Conservation (phyloP, 2,797 vertebrate species). For the Esox lucius region DNA sequence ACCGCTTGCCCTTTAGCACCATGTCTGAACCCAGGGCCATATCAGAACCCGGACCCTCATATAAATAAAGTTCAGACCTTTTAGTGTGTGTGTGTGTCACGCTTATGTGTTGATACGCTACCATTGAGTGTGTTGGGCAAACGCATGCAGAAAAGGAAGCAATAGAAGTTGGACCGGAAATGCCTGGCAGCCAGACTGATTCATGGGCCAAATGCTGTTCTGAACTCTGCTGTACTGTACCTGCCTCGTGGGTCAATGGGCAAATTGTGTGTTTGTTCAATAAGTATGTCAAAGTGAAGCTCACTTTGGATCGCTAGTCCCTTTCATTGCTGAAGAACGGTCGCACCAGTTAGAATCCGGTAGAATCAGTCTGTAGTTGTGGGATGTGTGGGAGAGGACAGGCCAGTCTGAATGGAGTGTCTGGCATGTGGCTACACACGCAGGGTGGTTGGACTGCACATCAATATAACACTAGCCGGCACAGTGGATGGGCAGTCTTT, state of each 20-base stretch:
- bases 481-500: neutral
- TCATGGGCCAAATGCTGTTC: slow-evolving; percentile 10
- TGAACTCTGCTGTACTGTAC: slow-evolving; percentile 1
- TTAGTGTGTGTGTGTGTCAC: no score
- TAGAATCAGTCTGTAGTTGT: neutral
- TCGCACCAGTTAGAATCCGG: neutral
- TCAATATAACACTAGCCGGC: neutral
- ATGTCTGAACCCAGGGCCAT: neutral
- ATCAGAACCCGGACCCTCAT: neutral
- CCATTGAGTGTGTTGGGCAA: slow-evolving; percentile 35
- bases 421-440: neutral
- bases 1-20: neutral
- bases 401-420: neutral
- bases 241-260: neutral
- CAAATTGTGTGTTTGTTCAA: no score
- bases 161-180: slow-evolving; percentile 55
- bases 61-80: slow-evolving; percentile 1
- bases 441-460: neutral
- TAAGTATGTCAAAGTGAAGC: neutral
- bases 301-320: neutral
- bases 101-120: slow-evolving; percentile 22
- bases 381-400: neutral
- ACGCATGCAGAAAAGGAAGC: slow-evolving; percentile 52
- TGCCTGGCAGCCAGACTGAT: slow-evolving; percentile 28
- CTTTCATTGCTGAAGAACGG: neutral